Evolutionary conservation across 2,797 vertebrate genomes (phyloP).

Genomic region (Lophius americanus): DNA sequence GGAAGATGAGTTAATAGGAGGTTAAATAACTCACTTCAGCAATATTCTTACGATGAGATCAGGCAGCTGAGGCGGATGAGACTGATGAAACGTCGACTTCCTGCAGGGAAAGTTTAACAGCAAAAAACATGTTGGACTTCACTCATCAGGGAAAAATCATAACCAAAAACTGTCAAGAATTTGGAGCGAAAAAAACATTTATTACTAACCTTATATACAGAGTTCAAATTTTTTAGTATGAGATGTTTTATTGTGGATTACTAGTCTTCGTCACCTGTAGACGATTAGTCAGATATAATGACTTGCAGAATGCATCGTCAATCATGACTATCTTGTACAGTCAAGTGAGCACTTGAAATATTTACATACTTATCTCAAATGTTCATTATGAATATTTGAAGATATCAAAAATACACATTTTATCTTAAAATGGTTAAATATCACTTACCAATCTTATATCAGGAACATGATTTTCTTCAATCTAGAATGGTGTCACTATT

Average conservation of each 20-base stretch:
- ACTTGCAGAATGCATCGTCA: too few relatives aligned
- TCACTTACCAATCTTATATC: too few relatives aligned
- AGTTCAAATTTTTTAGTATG: background rate
- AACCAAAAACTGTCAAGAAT: background rate
- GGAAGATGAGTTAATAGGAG: constrained; percentile 4
- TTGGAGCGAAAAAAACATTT: background rate
- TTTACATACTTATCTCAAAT: too few relatives aligned
- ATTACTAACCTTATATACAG: constrained; percentile 16
- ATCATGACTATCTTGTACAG: too few relatives aligned
- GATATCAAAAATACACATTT: too few relatives aligned
- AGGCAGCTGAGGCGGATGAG: background rate
- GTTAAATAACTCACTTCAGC: constrained; percentile 32
- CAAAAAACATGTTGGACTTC: background rate
- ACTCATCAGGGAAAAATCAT: constrained; percentile 13
- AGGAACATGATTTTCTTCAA: too few relatives aligned
- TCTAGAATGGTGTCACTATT: too few relatives aligned
- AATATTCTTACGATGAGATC: background rate
- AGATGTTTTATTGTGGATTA: constrained; percentile 15
- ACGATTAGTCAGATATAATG: constrained; percentile 9
- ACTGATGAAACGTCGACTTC: background rate
- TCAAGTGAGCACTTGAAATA: too few relatives aligned
- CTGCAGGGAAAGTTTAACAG: background rate
- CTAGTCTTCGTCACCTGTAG: constrained; percentile 38
- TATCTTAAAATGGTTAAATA: too few relatives aligned
- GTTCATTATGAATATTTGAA: too few relatives aligned